Percentiles rank a stretch among this genome's conserved stretches.
phyloP scores from a whole-genome alignment of 2,113 vertebrate species.

The Urocitellus parryii region DNA sequence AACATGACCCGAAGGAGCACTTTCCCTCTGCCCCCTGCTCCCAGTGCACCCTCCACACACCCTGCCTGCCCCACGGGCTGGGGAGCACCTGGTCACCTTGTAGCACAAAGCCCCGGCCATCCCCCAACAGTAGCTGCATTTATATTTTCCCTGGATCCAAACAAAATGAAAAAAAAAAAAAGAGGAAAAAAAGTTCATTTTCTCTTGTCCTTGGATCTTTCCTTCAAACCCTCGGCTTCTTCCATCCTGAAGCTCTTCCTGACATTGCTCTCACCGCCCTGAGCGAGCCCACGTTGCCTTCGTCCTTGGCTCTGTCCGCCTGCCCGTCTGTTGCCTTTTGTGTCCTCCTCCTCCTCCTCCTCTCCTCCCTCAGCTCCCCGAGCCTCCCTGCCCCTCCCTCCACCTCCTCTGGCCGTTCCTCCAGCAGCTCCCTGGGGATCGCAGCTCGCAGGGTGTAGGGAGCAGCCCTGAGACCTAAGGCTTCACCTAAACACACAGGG shows the following conservation, averaged over 20 bases:
- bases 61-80: no score
- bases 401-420: not conserved
- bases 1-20: no score
- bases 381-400: not conserved
- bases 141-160: conserved; percentile 17
- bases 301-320: conserved; percentile 39
- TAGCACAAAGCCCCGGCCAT: fast-evolving
- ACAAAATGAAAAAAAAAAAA: conserved; percentile 1
- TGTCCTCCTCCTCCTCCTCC: conserved; percentile 6
- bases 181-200: not conserved
- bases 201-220: conserved; percentile 71
- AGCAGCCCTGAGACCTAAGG: not conserved
- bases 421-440: not conserved
- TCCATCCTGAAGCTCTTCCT: not conserved
- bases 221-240: conserved; percentile 45
- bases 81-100: not conserved
- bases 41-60: no score
- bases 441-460: no score
- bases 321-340: not conserved
- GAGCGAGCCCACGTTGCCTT: not conserved
- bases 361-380: not conserved
- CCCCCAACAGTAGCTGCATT: not conserved
- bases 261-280: not conserved
- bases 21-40: not conserved
- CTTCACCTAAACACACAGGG: not conserved